Percentiles rank a stretch among this genome's conserved stretches.
phyloP scores from a whole-genome alignment of 2,113 vertebrate species.

The Ifrita kowaldi region DNA sequence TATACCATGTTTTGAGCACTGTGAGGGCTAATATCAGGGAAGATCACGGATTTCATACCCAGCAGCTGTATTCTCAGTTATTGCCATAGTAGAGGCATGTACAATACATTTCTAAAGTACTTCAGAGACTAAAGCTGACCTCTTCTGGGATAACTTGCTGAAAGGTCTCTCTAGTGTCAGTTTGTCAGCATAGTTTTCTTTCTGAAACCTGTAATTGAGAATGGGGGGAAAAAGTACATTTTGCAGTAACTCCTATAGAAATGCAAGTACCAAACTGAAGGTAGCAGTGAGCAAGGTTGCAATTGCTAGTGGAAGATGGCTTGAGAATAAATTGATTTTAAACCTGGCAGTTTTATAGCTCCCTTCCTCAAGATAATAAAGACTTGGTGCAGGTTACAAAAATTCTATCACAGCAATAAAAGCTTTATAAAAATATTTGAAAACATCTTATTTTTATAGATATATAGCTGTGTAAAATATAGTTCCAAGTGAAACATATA shows the following conservation, averaged over 20 bases:
- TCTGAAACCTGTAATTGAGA: constrained; percentile 4
- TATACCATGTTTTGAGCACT: background rate
- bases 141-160: constrained; percentile 1
- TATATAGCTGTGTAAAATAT: constrained; percentile 17
- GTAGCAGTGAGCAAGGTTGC: background rate
- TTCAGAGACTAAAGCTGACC: constrained; percentile 27
- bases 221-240: background rate
- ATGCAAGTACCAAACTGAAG: background rate
- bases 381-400: background rate
- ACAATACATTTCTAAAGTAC: constrained; percentile 6
- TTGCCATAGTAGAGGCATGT: background rate
- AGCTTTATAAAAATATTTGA: constrained; percentile 44
- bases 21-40: constrained; percentile 17
- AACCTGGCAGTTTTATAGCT: constrained; percentile 8
- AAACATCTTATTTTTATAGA: constrained; percentile 50
- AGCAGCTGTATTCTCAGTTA: constrained; percentile 9
- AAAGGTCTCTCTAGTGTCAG: background rate
- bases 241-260: background rate
- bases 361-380: constrained; percentile 36
- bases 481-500: background rate
- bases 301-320: background rate
- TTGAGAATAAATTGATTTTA: constrained; percentile 39
- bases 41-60: background rate
- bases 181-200: background rate
- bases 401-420: constrained; percentile 33